Evolutionary conservation across 1,140 invertebrate species (phyloP), one percentile per base, ranked within the genome.

Genomic region (Bombus ignitus): DNA sequence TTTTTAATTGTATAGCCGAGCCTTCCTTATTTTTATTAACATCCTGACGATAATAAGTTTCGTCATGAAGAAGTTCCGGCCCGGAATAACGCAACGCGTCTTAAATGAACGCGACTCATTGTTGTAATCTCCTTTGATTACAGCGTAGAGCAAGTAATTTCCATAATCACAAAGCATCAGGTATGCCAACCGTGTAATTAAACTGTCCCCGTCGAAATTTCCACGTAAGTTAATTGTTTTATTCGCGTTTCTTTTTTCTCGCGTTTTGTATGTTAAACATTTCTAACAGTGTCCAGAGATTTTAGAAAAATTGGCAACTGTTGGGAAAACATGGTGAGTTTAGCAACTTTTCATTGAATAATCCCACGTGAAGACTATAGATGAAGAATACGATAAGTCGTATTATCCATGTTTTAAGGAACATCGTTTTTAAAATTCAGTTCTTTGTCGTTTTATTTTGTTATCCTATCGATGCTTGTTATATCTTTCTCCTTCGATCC

Each of bases 11-110:
- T 22, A 0, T 10, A 37, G 22, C 66, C 4, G 3, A 15, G 28
- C 2, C 25, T 42, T 72, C 28, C 39, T 42, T 18, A 42, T 42
- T 44, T 44, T n/a, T 72, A 72, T 72, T 72, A 72, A 72, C 39
- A 72, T 72, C 37, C 25, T 12, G 28, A n/a, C 5, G 70, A 72
- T 42, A n/a, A 72, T 72, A 72, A 72, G 68, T 72, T 72, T 72
- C 70, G 28, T 42, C 39, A n/a, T 44, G 37, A 5, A 42, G 28
- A n/a, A 72, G 70, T 72, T 72, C 70, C 70, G n/a, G 70, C 9
- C 3, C 6, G 13, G 25, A 44, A 44, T 72, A 42, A 72, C 9
- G 70, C 25, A 39, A 71, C 68, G 68, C 25, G 35, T 37, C 4
- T 37, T 37, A 37, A 70, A 70, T 2, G 68, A 39, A 42, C 70